phyloP scores from a whole-genome alignment of 2,888 invertebrate species.

The Strigamia maritima region DNA sequence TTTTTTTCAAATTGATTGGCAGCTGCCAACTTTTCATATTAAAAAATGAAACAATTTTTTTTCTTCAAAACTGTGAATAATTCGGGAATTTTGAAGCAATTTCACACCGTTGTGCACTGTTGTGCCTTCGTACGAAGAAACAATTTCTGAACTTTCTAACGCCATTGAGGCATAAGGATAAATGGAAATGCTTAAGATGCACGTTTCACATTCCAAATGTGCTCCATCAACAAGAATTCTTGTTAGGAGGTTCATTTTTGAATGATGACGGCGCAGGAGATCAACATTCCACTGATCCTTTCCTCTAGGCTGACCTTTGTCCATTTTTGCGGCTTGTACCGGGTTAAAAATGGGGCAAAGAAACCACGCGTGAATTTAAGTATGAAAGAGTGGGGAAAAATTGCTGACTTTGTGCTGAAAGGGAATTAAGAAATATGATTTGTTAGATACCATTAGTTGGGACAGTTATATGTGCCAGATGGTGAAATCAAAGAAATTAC shows the following conservation, averaged over 20 bases:
- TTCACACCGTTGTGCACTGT: no score
- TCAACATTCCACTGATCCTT: not conserved
- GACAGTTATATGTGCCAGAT: not conserved
- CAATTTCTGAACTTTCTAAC: not conserved
- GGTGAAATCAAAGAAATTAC: no score
- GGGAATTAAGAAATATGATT: not conserved
- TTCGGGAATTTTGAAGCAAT: no score
- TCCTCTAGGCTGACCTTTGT: not conserved
- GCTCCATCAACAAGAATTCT: not conserved
- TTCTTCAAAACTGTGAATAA: no score
- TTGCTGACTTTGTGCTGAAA: not conserved
- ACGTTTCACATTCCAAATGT: not conserved
- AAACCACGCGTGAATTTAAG: no score
- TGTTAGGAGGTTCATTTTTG: not conserved
- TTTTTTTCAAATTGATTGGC: no score
- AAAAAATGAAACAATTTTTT: no score
- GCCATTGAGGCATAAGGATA: no score
- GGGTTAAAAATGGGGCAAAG: no score
- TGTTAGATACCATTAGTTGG: not conserved
- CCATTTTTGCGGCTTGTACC: no score
- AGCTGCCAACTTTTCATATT: no score
- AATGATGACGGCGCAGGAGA: not conserved
- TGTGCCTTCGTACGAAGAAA: not conserved
- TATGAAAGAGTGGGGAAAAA: not conserved
- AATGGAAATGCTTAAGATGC: not conserved